Evolutionary conservation across 2,888 invertebrate genomes (phyloP), one percentile per base, ranked within the genome.

Genomic region (Tiliacea citrago): DNA sequence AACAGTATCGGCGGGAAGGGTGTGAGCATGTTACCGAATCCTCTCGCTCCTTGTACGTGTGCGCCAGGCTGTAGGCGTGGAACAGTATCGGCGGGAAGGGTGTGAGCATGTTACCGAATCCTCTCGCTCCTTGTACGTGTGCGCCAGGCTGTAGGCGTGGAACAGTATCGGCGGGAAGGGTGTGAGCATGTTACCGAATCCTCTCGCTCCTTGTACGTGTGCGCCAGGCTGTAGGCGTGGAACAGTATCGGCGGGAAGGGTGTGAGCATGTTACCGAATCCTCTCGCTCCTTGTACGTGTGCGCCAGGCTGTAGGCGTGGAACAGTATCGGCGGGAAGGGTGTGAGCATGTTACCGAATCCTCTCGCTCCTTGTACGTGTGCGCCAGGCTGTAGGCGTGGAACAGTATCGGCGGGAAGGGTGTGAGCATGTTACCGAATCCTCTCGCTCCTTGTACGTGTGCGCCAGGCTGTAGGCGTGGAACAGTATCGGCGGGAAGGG

Each of bases 1-100:
- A 99, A 99, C 70, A 99, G 97, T 51, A 99, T 97, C 0, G 99
- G 99, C 35, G 99, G 99, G 87, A 99, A 97, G 0, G 99, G 99
- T 98, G 78, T 99, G 97, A 73, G 98, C 97, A 21, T 9, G 21
- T 24, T 79, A 98, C 98, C 97, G 98, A 97, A 16, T 98, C 97
- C 77, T 97, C 97, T 24, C 98, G 96, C 21, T 97, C 97, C 91
- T 98, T 98, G 91, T 99, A 99, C 72, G 98, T 97, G 92, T 98
- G 98, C 0, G 99, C 98, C 63, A 99, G 96, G 70, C 98, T 97
- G 92, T 98, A 99, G 0, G 99, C 99, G 92, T 99, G 98, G 95
- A 99, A 99, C 70, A 99, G 97, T 51, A 99, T 97, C 0, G 99
- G 99, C 35, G 99, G 99, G 87, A 99, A 97, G 0, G 99, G 99